Evolutionary conservation across 2,888 invertebrate genomes (phyloP), one percentile per base, ranked within the genome.

Genomic region (Azorinus chamasolen): DNA sequence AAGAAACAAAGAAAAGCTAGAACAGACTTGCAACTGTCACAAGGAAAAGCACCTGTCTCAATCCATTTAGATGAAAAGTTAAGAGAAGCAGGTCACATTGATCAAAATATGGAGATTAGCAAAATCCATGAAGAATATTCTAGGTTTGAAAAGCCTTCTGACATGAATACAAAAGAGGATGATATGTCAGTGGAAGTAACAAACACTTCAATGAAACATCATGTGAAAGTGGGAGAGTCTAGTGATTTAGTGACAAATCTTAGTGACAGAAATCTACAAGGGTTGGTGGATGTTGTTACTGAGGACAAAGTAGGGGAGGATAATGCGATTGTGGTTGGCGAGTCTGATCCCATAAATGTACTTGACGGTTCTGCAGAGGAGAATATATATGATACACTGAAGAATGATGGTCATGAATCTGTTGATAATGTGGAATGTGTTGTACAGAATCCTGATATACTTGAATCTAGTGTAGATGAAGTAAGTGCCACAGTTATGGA

Each of bases 401-500:
- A 8, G 12, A 20, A 2, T 48, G 22, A 39, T 66, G 32, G 18
- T 32, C 27, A 53, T 32, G 25, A 37, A 37, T 55, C 50, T 45
- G 41, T 18, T 43, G 53, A 51, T 45, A 32, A 48, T 12, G 64
- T 22, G 22, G n/a, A 16, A 14, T 41, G 41, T 41, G 41, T 12
- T 12, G 16, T 41, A 41, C 10, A 16, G 16, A 16, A 41, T 41
- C 41, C 41, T 12, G 41, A 41, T 16, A 16, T 12, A 41, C 16
- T 41, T 41, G 14, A 45, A 18, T 16, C n/a, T 18, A 16, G 14
- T 20, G 14, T 16, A 4, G 45, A 16, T 45, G 45, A 16, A 45
- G 45, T 18, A 5, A 45, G 14, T 14, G 45, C n/a, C 5, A 18
- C 4, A 8, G 45, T 16, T 8, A 20, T 18, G 14, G 20, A 45